Conservation (phyloP, 2,888 invertebrate genomes). For the Timema podura region DNA sequence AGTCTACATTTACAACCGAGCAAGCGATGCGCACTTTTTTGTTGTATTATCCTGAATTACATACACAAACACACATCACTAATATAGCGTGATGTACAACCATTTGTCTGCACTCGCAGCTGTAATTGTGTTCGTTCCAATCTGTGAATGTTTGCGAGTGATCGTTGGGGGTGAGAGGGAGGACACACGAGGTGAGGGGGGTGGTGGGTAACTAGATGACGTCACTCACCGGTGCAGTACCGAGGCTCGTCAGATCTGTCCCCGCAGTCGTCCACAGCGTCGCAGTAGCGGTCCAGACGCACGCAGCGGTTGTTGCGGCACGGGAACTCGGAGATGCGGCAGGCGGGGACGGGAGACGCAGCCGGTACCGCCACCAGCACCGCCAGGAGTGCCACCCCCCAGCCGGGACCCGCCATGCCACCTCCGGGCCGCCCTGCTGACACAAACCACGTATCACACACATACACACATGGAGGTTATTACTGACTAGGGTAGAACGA, state of each 20-base stretch:
- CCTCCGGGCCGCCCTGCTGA: constrained; percentile 1
- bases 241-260: constrained; percentile 82
- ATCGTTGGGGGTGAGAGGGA: no score
- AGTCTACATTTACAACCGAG: no score
- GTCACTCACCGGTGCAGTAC: constrained; percentile 63
- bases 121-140: no score
- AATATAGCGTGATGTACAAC: no score
- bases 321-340: constrained; percentile 73
- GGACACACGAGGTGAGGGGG: neutral
- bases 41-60: no score
- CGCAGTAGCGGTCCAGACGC: constrained; percentile 80
- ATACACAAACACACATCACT: no score
- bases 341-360: constrained; percentile 51
- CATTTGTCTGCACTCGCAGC: no score
- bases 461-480: neutral
- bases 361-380: constrained; percentile 39
- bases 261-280: constrained; percentile 77
- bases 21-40: no score
- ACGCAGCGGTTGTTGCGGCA: constrained; percentile 73
- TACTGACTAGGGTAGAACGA: no score
- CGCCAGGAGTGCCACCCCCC: constrained; percentile 19
- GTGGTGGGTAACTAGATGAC: neutral
- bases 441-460: neutral
- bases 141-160: no score
- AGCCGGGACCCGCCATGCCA: neutral